A percentile compares a stretch with the other conserved stretches of the same genome.
Conservation (phyloP, 1,140 invertebrate genomes). For the Anadara kagoshimensis region DNA sequence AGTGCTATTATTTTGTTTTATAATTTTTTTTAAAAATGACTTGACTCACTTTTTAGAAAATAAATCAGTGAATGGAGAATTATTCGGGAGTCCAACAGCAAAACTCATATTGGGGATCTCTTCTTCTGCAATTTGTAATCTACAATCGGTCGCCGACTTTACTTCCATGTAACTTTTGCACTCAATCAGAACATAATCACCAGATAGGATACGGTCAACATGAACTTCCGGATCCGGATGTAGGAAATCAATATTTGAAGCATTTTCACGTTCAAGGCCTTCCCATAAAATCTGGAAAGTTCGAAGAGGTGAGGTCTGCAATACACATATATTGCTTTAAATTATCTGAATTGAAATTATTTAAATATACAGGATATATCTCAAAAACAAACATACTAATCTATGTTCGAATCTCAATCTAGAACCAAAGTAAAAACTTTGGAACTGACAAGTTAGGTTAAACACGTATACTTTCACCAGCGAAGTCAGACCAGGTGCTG, state of each 20-base stretch:
- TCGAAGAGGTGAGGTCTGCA: constrained; percentile 6
- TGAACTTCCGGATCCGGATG: constrained; percentile 21
- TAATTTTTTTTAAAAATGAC: no score
- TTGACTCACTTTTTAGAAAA: constrained; percentile 41
- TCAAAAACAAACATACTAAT: no score
- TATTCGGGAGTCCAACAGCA: constrained; percentile 44
- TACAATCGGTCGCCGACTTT: constrained; percentile 30
- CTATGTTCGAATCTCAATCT: no score
- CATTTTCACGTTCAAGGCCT: constrained; percentile 23
- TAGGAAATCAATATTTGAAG: constrained; percentile 26
- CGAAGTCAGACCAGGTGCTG: no score
- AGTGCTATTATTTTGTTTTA: no score
- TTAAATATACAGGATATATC: no score
- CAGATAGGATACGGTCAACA: constrained; percentile 25
- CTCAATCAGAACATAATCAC: constrained; percentile 38
- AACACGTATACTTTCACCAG: no score
- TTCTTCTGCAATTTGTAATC: constrained; percentile 33
- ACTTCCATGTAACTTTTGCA: constrained; percentile 34
- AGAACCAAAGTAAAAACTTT: no score
- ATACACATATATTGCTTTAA: background rate
- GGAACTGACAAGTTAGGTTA: no score
- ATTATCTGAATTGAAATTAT: no score
- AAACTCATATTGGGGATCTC: constrained; percentile 41
- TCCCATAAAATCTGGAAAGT: constrained; percentile 33
- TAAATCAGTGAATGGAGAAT: constrained; percentile 40